phyloP scores from a whole-genome alignment of 2,113 vertebrate genomes.

The Neomonachus schauinslandi region DNA sequence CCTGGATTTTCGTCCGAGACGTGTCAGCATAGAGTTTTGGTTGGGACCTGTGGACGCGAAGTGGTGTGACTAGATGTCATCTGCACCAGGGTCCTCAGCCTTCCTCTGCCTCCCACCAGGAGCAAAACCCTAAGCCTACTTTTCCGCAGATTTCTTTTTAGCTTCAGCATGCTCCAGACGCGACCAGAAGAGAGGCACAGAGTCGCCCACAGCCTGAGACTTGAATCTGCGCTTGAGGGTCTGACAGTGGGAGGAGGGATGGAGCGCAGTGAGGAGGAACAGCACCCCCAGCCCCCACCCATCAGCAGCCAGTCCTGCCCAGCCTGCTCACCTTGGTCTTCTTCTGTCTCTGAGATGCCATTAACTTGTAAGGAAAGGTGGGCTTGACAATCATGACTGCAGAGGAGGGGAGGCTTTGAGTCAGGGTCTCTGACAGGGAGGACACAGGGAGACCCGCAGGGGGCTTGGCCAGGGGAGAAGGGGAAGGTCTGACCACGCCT shows the following conservation, averaged over 20 bases:
- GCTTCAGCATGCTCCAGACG: not conserved
- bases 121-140: not conserved
- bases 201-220: constrained; percentile 69
- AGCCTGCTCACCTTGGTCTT: constrained; percentile 45
- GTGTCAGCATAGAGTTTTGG: rapidly evolving
- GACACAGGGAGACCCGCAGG: rapidly evolving
- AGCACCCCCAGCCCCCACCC: rapidly evolving
- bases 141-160: not conserved
- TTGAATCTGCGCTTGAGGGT: not conserved
- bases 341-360: not conserved
- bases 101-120: rapidly evolving
- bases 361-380: not conserved
- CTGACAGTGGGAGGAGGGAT: not conserved
- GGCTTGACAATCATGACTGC: not conserved
- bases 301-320: rapidly evolving
- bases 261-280: not conserved
- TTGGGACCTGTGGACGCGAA: not conserved
- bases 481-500: rapidly evolving
- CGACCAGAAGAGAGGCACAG: constrained; percentile 17
- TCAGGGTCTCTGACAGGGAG: not conserved
- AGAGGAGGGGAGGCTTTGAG: not conserved
- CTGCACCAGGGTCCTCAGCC: not conserved
- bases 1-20: not conserved
- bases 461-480: not conserved
- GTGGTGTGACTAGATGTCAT: rapidly evolving